phyloP scores from a whole-genome alignment of 1,140 invertebrate genomes.

The Grapholita molesta region DNA sequence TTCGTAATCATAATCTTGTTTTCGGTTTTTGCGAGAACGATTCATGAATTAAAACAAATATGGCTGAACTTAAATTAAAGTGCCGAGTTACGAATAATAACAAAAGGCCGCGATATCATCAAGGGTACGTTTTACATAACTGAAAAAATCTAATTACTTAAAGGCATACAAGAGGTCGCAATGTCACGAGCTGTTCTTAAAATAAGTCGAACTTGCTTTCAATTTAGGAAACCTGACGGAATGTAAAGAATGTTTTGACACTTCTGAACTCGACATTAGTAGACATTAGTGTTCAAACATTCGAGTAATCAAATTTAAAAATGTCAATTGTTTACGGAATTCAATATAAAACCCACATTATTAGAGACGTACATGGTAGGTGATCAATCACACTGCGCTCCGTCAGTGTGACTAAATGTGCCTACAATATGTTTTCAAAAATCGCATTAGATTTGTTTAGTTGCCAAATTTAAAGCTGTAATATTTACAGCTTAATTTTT shows the following conservation, averaged over 20 bases:
- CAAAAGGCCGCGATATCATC: too few relatives aligned
- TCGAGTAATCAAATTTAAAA: too few relatives aligned
- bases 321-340: neutral
- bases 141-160: too few relatives aligned
- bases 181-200: neutral
- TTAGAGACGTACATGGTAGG: neutral
- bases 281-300: too few relatives aligned
- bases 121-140: neutral
- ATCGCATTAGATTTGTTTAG: neutral
- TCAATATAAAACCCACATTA: neutral
- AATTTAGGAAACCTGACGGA: neutral
- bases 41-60: too few relatives aligned
- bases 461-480: constrained; percentile 20
- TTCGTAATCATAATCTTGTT: too few relatives aligned
- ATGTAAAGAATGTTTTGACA: neutral
- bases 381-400: neutral
- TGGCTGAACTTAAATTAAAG: too few relatives aligned
- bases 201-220: neutral
- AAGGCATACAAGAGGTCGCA: neutral
- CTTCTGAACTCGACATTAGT: too few relatives aligned
- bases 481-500: constrained; percentile 25
- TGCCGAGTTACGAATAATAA: too few relatives aligned
- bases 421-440: neutral
- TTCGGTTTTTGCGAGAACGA: too few relatives aligned
- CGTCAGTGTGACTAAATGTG: neutral